Base-by-base conservation (phyloP, 1,140 invertebrate species). In the Heliconius himera region DNA sequence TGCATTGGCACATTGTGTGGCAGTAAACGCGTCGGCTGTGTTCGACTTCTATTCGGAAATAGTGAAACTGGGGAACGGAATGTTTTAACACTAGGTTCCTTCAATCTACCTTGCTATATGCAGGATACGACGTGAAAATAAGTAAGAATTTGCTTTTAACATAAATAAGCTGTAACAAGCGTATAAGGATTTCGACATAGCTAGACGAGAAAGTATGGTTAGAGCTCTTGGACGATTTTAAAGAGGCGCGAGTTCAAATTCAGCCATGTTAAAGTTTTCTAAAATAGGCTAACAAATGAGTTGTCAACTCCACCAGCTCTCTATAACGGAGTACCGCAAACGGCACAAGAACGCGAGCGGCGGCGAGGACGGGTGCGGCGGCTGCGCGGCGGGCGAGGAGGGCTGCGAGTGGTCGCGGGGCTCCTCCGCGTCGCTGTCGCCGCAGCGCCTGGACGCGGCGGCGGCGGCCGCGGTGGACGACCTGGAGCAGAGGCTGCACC, bases 261-360 rank as follows among this genome's bases (percentile, higher is more conserved):
- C 20, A 20, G 3, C 0, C 8, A 54, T 0, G 20, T 20, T 8
- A 8, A 8, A 54, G 18, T 54, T 20, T 46, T 46, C 13, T 46
- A 13, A 46, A 16, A 16, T 16, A 46, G 13, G 3, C 0, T 46
- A 56, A 56, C 9, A 56, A 36, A 11, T 20, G 1, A 0, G n/a
- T 9, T 4, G 54, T 9, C 51, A 54, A 18, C 20, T 18, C 41
- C 41, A 4, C 20, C 87, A 95, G 94, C 91, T 95, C 84, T 95
- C 94, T 86, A 94, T 95, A 86, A 93, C 83, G 79, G 94, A 95
- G 85, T 95, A 95, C 89, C 93, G 93, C 51, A 89, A 91, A 82
- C 89, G 94, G 56, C 92, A 91, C 79, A 87, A 84, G 74, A 86
- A 88, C 38, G 75, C 83, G 83, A 78, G 85, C 49, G 76, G 76